phyloP scores from a whole-genome alignment of 2,113 vertebrate species.

The Stomatorhinus ivindoensis region DNA sequence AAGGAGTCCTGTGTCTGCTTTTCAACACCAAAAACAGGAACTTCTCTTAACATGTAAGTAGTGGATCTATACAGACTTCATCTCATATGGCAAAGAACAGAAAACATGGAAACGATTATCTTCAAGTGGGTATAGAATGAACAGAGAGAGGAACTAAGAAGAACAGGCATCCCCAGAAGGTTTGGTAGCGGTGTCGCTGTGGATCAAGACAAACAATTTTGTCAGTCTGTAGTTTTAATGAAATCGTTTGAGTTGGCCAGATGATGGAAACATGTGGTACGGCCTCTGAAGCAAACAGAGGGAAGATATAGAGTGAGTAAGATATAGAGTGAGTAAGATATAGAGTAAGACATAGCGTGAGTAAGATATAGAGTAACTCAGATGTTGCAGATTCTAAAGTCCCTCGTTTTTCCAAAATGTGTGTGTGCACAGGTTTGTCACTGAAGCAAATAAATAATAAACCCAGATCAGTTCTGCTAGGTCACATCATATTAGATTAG shows the following conservation, averaged over 20 bases:
- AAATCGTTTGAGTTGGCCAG: not conserved
- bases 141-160: not conserved
- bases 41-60: not conserved
- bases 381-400: not conserved
- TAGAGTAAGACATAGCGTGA: not conserved
- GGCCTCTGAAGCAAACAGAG: not conserved
- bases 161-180: not conserved
- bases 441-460: not conserved
- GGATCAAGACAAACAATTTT: not conserved
- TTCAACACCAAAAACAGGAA: not conserved
- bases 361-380: not conserved
- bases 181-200: not conserved
- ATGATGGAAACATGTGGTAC: not conserved
- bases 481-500: not conserved
- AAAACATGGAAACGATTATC: not conserved
- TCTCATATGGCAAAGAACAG: not conserved
- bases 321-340: not conserved
- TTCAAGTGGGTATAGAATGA: not conserved
- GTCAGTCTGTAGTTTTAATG: not conserved
- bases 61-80: not conserved
- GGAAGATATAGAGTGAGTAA: not conserved
- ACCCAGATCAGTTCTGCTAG: not conserved
- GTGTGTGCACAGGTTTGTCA: not conserved
- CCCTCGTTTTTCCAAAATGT: not conserved
- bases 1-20: not conserved